Evolutionary conservation across 1,140 invertebrate species (phyloP).

Genomic region (Bombus confusus): DNA sequence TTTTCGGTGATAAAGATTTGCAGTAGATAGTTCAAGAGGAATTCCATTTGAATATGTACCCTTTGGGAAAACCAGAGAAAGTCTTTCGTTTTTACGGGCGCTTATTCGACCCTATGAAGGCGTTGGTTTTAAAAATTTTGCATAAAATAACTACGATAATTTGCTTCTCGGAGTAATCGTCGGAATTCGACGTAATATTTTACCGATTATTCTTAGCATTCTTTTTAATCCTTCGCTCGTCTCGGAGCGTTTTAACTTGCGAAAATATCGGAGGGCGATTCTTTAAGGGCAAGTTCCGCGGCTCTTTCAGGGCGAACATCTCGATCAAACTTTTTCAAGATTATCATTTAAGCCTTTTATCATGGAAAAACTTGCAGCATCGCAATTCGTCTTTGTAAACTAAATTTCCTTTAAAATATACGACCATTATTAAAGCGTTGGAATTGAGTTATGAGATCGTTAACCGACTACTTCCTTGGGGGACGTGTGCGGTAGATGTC

Average conservation of each 20-base stretch:
- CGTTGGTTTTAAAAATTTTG: too few species aligned
- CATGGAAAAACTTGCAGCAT: not conserved
- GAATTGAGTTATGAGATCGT: slow-evolving; percentile 8
- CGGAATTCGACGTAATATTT: not conserved
- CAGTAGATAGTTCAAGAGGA: not conserved
- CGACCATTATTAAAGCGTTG: not conserved
- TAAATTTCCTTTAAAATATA: not conserved
- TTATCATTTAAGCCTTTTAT: not conserved
- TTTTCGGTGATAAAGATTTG: not conserved
- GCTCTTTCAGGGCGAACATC: too few species aligned
- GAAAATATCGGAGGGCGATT: not conserved
- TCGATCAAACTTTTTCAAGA: not conserved
- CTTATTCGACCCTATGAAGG: not conserved
- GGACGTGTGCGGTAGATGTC: not conserved
- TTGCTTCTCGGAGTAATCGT: not conserved
- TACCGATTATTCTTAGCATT: not conserved
- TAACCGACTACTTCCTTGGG: not conserved
- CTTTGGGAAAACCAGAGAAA: not conserved
- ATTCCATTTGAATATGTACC: not conserved
- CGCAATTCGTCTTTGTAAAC: not conserved
- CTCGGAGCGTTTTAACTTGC: not conserved
- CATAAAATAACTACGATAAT: not conserved
- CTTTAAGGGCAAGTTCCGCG: not conserved
- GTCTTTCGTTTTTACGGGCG: not conserved
- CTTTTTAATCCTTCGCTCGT: not conserved